phyloP scores from a whole-genome alignment of 2,888 invertebrate genomes.

The Harpalus rubripes region DNA sequence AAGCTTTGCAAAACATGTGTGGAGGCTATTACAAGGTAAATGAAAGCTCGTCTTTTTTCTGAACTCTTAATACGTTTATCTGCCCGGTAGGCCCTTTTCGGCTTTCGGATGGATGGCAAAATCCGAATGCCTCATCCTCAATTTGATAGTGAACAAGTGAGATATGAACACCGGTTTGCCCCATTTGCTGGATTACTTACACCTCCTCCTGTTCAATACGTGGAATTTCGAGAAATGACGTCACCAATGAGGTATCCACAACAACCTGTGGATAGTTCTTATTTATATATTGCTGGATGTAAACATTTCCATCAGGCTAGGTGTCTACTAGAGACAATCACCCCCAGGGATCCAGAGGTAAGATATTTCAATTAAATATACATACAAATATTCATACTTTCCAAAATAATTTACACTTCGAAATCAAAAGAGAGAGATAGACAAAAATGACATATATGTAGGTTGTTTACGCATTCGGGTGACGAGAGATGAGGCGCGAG shows the following conservation, averaged over 20 bases:
- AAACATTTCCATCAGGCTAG: slow-evolving; percentile 96
- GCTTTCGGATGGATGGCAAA: slow-evolving; percentile 92
- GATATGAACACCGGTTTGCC: slow-evolving; percentile 96
- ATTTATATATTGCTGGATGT: slow-evolving; percentile 90
- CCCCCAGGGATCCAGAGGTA: slow-evolving; percentile 90
- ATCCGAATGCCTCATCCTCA: slow-evolving; percentile 90
- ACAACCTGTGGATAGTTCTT: slow-evolving; percentile 79
- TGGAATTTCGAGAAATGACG: slow-evolving; percentile 92
- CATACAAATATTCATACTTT: too few relatives aligned
- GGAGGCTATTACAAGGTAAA: slow-evolving; percentile 95
- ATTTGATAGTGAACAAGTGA: slow-evolving; percentile 95
- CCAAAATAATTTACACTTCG: too few relatives aligned
- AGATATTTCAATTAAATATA: too few relatives aligned
- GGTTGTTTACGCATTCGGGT: too few relatives aligned
- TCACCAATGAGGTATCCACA: slow-evolving; percentile 80
- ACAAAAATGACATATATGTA: too few relatives aligned
- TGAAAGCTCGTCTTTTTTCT: background rate
- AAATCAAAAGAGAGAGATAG: too few relatives aligned
- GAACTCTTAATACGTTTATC: too few relatives aligned
- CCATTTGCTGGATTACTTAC: slow-evolving; percentile 92
- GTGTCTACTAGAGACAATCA: slow-evolving; percentile 89
- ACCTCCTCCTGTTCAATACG: slow-evolving; percentile 95
- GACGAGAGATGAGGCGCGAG: too few relatives aligned
- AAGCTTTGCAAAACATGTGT: slow-evolving; percentile 95
- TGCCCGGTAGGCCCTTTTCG: slow-evolving; percentile 87